Evolutionary conservation across 1,140 invertebrate species (phyloP).

Genomic region (Papilio dardanus): DNA sequence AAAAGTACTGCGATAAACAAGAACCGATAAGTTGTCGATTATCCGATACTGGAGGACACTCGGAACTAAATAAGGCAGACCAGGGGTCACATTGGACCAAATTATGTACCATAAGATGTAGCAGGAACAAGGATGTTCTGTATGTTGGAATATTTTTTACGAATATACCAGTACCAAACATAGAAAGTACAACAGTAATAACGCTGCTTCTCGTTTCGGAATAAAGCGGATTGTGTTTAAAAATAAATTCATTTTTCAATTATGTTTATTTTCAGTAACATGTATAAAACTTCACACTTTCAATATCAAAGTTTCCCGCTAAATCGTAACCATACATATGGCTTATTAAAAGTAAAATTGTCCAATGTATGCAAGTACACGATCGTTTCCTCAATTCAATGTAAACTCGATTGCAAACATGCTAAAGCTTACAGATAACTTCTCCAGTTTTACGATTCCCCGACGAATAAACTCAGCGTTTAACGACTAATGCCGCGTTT

Average conservation of each 20-base stretch:
- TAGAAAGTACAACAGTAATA: no score
- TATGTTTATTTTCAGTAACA: background rate
- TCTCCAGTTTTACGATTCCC: slow-evolving; percentile 29
- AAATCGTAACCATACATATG: background rate
- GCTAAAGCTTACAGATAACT: slow-evolving; percentile 36
- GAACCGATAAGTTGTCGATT: no score
- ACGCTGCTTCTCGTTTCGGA: no score
- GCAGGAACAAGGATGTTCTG: no score
- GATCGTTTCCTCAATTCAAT: slow-evolving; percentile 32
- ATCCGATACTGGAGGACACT: no score
- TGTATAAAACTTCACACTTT: background rate
- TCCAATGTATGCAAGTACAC: slow-evolving; percentile 18
- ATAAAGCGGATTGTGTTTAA: background rate
- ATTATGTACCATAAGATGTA: no score
- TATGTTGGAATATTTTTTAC: no score
- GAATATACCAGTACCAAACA: no score
- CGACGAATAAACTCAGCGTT: slow-evolving; percentile 24
- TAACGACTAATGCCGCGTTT: slow-evolving; percentile 22
- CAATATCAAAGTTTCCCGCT: background rate
- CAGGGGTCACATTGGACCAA: no score
- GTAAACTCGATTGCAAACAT: slow-evolving; percentile 28
- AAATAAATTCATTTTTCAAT: background rate
- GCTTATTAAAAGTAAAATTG: slow-evolving; percentile 30
- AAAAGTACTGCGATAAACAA: no score
- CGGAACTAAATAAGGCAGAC: no score